phyloP scores from a whole-genome alignment of 2,888 invertebrate genomes.

The Harpalus rufipes region DNA sequence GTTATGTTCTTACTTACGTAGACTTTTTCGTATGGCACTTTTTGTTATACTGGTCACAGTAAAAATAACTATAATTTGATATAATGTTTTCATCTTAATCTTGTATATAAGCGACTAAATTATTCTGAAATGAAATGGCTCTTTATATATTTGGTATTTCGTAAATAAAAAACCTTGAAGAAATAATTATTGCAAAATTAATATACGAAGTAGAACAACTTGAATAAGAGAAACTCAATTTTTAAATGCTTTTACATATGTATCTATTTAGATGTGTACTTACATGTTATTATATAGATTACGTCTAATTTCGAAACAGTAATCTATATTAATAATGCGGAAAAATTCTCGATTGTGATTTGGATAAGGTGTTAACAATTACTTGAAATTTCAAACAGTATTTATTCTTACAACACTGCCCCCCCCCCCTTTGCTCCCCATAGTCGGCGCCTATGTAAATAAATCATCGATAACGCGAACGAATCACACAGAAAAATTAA shows the following conservation, averaged over 20 bases:
- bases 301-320: too few species aligned
- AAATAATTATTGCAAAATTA: background rate
- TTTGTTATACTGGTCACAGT: background rate
- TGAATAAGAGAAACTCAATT: background rate
- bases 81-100: background rate
- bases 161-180: background rate
- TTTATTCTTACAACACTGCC: too few species aligned
- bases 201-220: background rate
- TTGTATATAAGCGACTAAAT: background rate
- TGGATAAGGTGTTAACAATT: too few species aligned
- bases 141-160: slow-evolving; percentile 1
- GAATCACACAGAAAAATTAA: too few species aligned
- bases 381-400: too few species aligned
- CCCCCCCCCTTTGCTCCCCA: too few species aligned
- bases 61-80: background rate
- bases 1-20: background rate
- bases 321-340: too few species aligned
- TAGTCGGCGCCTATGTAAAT: too few species aligned
- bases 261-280: background rate
- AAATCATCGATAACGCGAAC: too few species aligned
- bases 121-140: background rate
- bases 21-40: background rate
- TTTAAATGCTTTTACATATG: background rate
- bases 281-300: too few species aligned
- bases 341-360: too few species aligned